Conservation (phyloP, 2,113 vertebrate genomes). For the Arenaria interpres region DNA sequence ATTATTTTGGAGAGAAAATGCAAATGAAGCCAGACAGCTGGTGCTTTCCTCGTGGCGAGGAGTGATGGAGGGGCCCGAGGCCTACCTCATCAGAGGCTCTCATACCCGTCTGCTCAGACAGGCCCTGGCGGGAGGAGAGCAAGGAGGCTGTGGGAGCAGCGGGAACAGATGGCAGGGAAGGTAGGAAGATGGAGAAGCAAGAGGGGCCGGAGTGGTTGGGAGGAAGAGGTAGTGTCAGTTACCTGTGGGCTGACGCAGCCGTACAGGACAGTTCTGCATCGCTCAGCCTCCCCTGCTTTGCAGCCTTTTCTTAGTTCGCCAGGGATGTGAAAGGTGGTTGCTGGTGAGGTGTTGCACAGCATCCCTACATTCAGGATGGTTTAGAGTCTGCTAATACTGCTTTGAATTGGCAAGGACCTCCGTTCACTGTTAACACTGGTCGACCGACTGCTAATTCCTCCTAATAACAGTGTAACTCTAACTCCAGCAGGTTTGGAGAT, state of each 20-base stretch:
- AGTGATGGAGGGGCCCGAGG: conserved; percentile 89
- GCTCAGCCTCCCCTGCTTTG: background rate
- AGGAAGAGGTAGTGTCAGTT: conserved; percentile 70
- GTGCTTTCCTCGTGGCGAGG: conserved; percentile 84
- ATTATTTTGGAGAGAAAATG: conserved; percentile 94
- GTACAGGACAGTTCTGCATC: background rate
- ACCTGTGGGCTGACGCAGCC: conserved; percentile 65
- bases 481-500: background rate
- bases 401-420: background rate
- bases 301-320: background rate
- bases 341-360: background rate
- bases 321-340: background rate
- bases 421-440: fast-evolving
- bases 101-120: conserved; percentile 83
- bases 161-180: conserved; percentile 87
- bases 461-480: background rate
- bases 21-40: conserved; percentile 98
- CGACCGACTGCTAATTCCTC: background rate
- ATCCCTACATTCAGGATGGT: background rate
- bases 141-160: conserved; percentile 76
- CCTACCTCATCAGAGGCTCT: conserved; percentile 84
- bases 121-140: conserved; percentile 79
- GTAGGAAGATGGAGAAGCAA: conserved; percentile 69
- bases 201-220: conserved; percentile 51
- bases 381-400: background rate